Evolutionary conservation across 1,140 invertebrate species (phyloP).

Genomic region (Drosophila athabasca): DNA sequence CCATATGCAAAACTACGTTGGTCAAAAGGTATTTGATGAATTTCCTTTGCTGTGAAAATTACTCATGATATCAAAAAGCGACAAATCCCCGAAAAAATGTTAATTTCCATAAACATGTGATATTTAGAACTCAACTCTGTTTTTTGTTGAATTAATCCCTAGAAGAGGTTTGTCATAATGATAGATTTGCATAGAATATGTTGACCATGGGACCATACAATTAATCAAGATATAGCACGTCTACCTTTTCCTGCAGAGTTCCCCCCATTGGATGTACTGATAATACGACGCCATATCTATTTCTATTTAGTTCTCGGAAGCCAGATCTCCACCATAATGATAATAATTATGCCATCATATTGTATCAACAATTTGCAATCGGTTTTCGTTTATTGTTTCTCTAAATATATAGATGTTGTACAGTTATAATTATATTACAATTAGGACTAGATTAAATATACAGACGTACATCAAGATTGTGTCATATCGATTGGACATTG

Average conservation of each 20-base stretch:
- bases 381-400: constrained; percentile 60
- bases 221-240: constrained; percentile 39
- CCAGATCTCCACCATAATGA: constrained; percentile 7
- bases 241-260: constrained; percentile 11
- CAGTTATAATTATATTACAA: constrained; percentile 76
- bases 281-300: constrained; percentile 5
- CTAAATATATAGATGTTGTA: constrained; percentile 49
- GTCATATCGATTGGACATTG: constrained; percentile 50
- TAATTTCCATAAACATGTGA: constrained; percentile 60
- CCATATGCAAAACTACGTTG: constrained; percentile 41
- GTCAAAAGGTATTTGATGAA: constrained; percentile 57
- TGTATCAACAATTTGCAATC: constrained; percentile 51
- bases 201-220: constrained; percentile 21
- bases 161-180: constrained; percentile 26
- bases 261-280: constrained; percentile 6
- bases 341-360: constrained; percentile 22
- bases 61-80: constrained; percentile 52
- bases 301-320: constrained; percentile 6
- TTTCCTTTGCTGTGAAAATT: constrained; percentile 57
- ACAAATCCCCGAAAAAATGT: constrained; percentile 43
- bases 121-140: constrained; percentile 11
- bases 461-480: constrained; percentile 62
- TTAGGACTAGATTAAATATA: constrained; percentile 79
- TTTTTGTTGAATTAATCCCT: constrained; percentile 27
- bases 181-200: constrained; percentile 49